Evolutionary conservation across 2,797 vertebrate species (phyloP), one percentile per base, ranked within the genome.

Genomic region (Acanthurus tractus): DNA sequence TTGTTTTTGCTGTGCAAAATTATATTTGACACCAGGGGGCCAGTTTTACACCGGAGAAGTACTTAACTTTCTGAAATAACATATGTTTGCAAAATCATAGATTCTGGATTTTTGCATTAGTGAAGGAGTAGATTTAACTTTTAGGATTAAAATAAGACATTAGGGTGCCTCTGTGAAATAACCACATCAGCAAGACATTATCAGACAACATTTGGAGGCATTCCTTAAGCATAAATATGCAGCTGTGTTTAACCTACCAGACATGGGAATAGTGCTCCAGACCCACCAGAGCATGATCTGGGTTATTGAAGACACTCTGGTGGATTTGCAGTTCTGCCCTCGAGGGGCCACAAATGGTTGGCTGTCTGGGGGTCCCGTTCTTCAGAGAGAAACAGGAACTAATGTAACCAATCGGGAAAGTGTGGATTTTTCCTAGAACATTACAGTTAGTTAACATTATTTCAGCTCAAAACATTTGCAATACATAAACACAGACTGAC

Each of bases 361-460:
- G 96, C 89, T 98, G 97, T 52, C 97, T 94, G 62, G 97, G 97
- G 0, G 97, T 97, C 42, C 96, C 97, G 38, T 95, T 97, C 92
- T 98, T 98, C 57, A 88, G 84, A 0, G 88, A 92, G 72, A 97
- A 98, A 89, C 97, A 98, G 61, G 96, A 97, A 74, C 93, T 94
- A 61, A 97, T 94, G 86, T 94, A 96, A 50, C 96, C 97, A 23
- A 98, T 95, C 0, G 97, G 97, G 50, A 87, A 85, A 0, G 96
- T 98, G 88, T 94, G 92, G 89, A 97, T 92, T 75, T 69, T 93
- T 63, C 97, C 97, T 98, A 86, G 13, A 70, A 85, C 2, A 13
- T 9, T 5, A 54, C n/a, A 85, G 13, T 57, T 22, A 42, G 58
- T 34, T 0, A 45, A 22, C 14, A 34, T 18, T n/a, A 55, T 40